Evolutionary conservation across 2,797 vertebrate genomes (phyloP), one percentile per base, ranked within the genome.

Genomic region (Cryptoprocta ferox): DNA sequence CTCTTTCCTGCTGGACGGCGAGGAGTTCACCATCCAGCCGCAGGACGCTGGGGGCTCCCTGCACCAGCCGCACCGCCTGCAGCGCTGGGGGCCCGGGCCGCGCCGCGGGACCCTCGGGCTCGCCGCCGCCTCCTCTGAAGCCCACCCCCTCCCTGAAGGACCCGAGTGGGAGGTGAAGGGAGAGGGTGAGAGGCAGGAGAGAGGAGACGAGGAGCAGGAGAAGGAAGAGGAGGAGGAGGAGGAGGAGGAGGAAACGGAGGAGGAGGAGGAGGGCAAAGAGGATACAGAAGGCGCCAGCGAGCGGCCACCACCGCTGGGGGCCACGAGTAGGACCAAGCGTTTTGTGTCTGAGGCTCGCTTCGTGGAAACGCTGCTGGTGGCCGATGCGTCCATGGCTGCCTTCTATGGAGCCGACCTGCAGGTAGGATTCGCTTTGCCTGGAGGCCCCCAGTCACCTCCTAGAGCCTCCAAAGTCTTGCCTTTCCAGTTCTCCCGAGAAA

Each of bases 301-400:
- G 42, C 81, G 14, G 80, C 80, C 88, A 1, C 66, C 75, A 2
- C 66, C 68, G 3, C 66, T 73, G 81, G 45, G 99, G 98, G 95
- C 98, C 97, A 45, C 91, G 94, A 92, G 88, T 42, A 96, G 98
- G 26, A 66, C 98, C 98, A 98, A 97, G 93, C 98, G 99, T 6
- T 99, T 99, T 97, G 99, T 99, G 37, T 99, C 99, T 0, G 99
- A 99, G 97, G 99, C 99, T n/a, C 99, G 99, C 21, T 99, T 99
- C 97, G 99, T 99, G 98, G 99, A 99, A 98, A 99, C 99, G 10
- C 98, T 99, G 98, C 98, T 99, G 93, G 99, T 99, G 53, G 99
- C 99, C 0, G 99, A 99, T 66, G 98, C 99, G 2, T 99, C 99
- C 97, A 99, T 99, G 99, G 98, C 99, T 83, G 98, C 98, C 16